Conservation (phyloP, 2,113 vertebrate species). For the Noturus placidus region DNA sequence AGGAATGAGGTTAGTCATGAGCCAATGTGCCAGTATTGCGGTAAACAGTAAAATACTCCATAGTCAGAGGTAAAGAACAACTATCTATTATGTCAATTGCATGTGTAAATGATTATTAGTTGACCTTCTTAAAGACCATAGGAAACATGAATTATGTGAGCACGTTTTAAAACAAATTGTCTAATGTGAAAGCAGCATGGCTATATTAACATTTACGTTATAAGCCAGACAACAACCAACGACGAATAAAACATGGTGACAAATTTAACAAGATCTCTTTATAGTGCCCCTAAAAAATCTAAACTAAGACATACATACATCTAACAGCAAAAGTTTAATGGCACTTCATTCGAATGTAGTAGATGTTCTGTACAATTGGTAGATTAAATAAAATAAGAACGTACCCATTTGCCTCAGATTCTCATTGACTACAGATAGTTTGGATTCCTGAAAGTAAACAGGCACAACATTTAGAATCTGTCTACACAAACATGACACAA, state of each 20-base stretch:
- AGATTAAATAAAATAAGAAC: background rate
- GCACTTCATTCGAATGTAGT: background rate
- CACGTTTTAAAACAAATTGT: background rate
- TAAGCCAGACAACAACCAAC: background rate
- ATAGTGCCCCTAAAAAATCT: background rate
- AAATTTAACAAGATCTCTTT: background rate
- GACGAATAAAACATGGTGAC: background rate
- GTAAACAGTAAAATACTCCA: background rate
- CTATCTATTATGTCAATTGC: background rate
- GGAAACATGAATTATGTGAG: background rate
- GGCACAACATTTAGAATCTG: background rate
- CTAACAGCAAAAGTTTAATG: background rate
- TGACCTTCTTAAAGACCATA: background rate
- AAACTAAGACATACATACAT: background rate
- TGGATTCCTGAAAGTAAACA: conserved; percentile 12
- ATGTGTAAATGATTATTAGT: background rate
- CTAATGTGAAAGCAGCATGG: background rate
- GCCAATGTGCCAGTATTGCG: background rate
- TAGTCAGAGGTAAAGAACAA: background rate
- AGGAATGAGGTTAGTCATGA: background rate
- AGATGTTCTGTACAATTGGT: background rate
- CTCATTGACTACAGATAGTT: conserved; percentile 2
- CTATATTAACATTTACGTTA: background rate
- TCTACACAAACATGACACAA: background rate
- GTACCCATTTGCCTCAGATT: conserved; percentile 30